Evolutionary conservation across 2,797 vertebrate genomes (phyloP).

Genomic region (Xenopus petersii): DNA sequence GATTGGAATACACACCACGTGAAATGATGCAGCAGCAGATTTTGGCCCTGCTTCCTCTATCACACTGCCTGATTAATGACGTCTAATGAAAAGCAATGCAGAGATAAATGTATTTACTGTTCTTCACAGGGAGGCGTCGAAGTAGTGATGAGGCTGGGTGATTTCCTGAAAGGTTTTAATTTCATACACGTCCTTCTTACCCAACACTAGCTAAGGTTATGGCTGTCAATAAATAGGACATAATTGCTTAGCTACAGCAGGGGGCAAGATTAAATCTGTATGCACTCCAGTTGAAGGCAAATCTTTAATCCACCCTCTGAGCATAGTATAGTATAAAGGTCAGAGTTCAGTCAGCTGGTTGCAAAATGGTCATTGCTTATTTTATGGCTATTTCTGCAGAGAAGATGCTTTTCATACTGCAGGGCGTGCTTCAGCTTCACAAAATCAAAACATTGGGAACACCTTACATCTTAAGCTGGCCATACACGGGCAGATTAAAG

Average conservation of each 20-base stretch:
- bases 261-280: no score
- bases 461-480: no score
- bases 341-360: background rate
- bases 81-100: conserved; percentile 31
- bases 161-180: background rate
- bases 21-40: conserved; percentile 34
- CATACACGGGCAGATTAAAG: no score
- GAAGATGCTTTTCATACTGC: conserved; percentile 13
- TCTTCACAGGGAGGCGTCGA: conserved; percentile 16
- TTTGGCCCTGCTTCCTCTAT: conserved; percentile 15
- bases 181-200: background rate
- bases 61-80: conserved; percentile 33
- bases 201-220: background rate
- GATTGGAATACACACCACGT: conserved; percentile 14
- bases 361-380: background rate
- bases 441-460: no score
- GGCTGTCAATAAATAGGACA: background rate
- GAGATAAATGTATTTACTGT: conserved; percentile 42
- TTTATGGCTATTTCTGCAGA: conserved; percentile 4
- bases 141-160: conserved; percentile 21
- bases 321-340: no score
- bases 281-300: no score
- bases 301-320: no score
- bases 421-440: background rate
- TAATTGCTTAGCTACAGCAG: background rate